These are phyloP conservation scores for Lutjanus campechanus DNA, from an alignment of 2,797 vertebrate genomes.

Conservation along the genomic window DNA sequence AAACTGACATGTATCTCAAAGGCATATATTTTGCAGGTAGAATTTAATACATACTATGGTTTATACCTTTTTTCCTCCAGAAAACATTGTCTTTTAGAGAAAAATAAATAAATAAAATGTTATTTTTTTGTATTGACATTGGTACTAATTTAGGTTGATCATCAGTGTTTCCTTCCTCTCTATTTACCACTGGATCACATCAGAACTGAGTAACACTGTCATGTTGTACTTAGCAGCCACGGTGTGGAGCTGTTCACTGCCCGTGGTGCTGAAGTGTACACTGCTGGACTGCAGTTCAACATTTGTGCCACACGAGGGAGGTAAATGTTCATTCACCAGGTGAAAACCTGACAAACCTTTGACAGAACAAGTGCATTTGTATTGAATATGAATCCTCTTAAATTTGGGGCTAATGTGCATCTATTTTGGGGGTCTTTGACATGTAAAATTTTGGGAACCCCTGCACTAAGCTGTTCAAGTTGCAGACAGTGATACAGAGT, in stretches of 20 bases:
- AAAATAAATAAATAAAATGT: not conserved
- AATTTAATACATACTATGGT: not conserved
- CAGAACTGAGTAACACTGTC: not conserved
- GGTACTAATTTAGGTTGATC: not conserved
- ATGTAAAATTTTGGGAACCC: no score
- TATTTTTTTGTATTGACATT: not conserved
- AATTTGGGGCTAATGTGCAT: no score
- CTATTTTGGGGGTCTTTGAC: no score
- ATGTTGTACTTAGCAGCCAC: not conserved
- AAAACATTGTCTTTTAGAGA: not conserved
- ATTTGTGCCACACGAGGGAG: slow-evolving; percentile 37
- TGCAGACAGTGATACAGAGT: no score
- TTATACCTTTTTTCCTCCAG: not conserved
- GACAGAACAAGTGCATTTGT: not conserved
- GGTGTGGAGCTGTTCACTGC: slow-evolving; percentile 62
- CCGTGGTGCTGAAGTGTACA: slow-evolving; percentile 69
- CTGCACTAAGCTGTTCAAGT: no score
- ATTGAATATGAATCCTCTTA: not conserved
- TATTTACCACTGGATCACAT: not conserved
- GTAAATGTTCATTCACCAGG: slow-evolving; percentile 13
- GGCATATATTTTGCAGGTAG: not conserved
- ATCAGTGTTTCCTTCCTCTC: not conserved
- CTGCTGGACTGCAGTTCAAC: slow-evolving; percentile 12
- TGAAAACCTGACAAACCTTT: not conserved
- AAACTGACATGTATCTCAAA: not conserved